Evolutionary conservation across 2,888 invertebrate species (phyloP).

Genomic region (Cerastis rubricosa): DNA sequence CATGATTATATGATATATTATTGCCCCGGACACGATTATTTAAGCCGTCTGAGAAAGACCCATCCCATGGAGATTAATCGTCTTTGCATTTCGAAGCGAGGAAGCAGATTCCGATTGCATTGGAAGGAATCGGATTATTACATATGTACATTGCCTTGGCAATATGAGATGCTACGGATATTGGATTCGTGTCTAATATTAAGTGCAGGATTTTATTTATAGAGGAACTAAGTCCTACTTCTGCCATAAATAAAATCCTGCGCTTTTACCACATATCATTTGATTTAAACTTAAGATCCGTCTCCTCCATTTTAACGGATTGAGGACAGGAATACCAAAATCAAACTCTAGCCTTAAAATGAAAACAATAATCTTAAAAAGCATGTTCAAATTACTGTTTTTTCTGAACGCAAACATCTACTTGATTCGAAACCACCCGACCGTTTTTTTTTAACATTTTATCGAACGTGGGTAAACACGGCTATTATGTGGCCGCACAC

Average conservation of each 20-base stretch:
- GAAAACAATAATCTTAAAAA: not conserved
- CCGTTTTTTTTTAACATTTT: conserved; percentile 48
- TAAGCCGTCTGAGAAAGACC: no score
- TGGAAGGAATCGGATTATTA: not conserved
- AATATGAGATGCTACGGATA: conserved; percentile 17
- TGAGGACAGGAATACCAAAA: not conserved
- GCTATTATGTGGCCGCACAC: conserved; percentile 40
- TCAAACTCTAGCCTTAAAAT: not conserved
- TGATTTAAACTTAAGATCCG: no score
- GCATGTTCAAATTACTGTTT: not conserved
- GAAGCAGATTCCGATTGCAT: conserved; percentile 13
- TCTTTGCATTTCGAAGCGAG: conserved; percentile 17
- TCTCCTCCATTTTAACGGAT: not conserved
- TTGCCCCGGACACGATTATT: no score
- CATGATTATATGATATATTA: no score
- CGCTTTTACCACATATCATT: not conserved
- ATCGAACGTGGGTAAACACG: conserved; percentile 55
- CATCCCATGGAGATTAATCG: conserved; percentile 19
- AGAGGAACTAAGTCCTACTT: not conserved
- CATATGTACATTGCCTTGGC: not conserved
- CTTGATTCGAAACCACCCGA: conserved; percentile 17
- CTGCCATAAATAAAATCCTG: not conserved
- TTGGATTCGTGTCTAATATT: conserved; percentile 14
- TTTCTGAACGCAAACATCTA: conserved; percentile 17
- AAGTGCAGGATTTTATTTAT: not conserved